Conservation (phyloP, 92 coral and sea anemone genomes). For the Parazoanthus darwini region DNA sequence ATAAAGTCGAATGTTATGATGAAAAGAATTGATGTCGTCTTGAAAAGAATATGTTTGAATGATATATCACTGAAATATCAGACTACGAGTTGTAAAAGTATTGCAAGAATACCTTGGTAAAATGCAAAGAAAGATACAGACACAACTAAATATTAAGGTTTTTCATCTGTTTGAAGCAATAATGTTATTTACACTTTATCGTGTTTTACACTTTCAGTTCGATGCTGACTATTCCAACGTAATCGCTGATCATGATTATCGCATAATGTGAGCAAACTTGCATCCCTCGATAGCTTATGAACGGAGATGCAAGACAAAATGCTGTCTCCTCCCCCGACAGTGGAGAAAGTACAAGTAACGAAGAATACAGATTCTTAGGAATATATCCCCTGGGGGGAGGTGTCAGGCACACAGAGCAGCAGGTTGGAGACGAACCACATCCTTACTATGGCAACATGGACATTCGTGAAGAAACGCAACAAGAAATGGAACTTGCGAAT, state of each 20-base stretch:
- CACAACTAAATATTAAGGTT: too few relatives aligned
- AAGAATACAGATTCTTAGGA: not conserved
- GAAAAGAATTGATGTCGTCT: too few relatives aligned
- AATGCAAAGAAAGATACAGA: too few relatives aligned
- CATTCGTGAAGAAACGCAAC: not conserved
- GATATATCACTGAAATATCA: too few relatives aligned
- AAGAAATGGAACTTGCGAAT: not conserved
- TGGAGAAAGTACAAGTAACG: not conserved
- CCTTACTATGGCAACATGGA: not conserved
- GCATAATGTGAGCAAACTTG: not conserved
- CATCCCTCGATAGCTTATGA: not conserved
- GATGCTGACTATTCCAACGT: too few relatives aligned
- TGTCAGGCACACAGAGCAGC: not conserved
- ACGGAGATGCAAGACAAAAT: not conserved
- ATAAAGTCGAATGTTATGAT: too few relatives aligned
- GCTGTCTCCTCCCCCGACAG: not conserved
- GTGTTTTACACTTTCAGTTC: too few relatives aligned
- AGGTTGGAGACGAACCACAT: not conserved
- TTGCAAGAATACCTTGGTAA: too few relatives aligned
- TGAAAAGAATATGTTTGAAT: too few relatives aligned
- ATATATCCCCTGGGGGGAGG: not conserved
- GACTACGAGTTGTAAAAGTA: too few relatives aligned
- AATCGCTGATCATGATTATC: not conserved
- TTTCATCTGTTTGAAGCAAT: too few relatives aligned
- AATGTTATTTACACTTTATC: too few relatives aligned